Evolutionary conservation across 2,888 invertebrate species (phyloP), one percentile per base, ranked within the genome.

Genomic region (Drosophila eohydei): DNA sequence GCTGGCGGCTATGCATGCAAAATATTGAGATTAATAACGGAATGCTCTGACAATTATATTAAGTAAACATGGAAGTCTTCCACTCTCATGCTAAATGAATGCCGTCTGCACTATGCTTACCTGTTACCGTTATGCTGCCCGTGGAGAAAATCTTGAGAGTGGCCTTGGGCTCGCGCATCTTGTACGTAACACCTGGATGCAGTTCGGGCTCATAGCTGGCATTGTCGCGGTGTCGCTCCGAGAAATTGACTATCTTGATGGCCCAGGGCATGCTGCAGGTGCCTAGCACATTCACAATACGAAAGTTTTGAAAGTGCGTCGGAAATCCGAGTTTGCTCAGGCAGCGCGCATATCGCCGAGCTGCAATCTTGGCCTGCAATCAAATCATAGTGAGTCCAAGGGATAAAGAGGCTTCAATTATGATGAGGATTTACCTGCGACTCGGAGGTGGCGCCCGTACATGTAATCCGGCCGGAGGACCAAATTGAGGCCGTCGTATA

Each of bases 251-350:
- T 89, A 99, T 98, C 93, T 96, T 96, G 88, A 99, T 98, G 71
- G 97, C 97, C 94, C 99, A 99, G 46, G 99, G 99, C 96, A 99
- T 96, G 81, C 97, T 95, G 94, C 99, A 99, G 51, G 99, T 98
- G 78, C 99, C 99, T 91, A 99, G 94, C 63, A 99, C 99, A 94
- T 99, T 99, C 80, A 99, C 98, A 88, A 99, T 97, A 83, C 98
- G 95, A 93, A 97, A 99, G 93, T 98, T 98, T 90, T 96, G 95
- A 93, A 99, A 98, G 89, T 96, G 95, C 81, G 96, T 96, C 93
- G 96, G 96, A 93, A 98, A 98, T 71, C 98, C 98, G 83, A 99
- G 95, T 92, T 97, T 98, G 93, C 98, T 98, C 62, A 99, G 94
- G 73, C 96, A 95, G 3, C 76, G 77, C 4, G 76, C 81, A 69